Evolutionary conservation across 2,888 invertebrate genomes (phyloP), one percentile per base, ranked within the genome.

Genomic region (Eueremaeus valkanovi): DNA sequence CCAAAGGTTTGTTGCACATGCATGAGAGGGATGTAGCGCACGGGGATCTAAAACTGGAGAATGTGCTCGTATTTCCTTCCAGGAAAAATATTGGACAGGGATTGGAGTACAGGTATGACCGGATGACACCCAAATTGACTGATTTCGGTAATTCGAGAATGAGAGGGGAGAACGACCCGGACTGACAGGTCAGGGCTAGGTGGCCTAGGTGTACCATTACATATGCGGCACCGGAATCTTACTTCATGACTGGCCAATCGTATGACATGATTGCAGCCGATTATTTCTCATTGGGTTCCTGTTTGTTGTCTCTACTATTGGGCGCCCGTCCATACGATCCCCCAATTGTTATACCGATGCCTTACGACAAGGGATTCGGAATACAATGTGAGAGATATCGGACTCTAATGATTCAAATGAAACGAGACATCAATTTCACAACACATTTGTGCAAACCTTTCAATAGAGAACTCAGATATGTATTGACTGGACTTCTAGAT

Each of bases 211-310:
- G 55, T 21, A 55, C 55, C 9, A 55, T 55, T 11, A 55, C 21
- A 21, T 55, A 55, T 27, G 55, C 55, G 1, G 55, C 55, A 3
- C 55, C 55, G 1, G 55, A 55, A n/a, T 55, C 55, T 24, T 55
- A 55, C 21, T 24, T 55, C 55, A n/a, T n/a, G n/a, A 55, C 2
- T 55, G 5, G 9, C 2, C 9, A 24, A 1, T n/a, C 9, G 2
- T 55, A 55, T n/a, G 55, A 55, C n/a, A 55, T 55, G 55, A 55
- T 55, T 55, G 11, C 3, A 24, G 55, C 55, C 8, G 55, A 55
- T 21, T 21, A 24, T 27, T 55, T 18, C 24, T 55, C 55, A 21
- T 11, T 55, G 24, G 55, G 55, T 55, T 18, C 9, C 21, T 55
- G 55, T 55, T 11, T 55, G 27, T 3, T 55, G 21, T 11, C 13